Evolutionary conservation across 2,113 vertebrate genomes (phyloP).

Genomic region (Peromyscus maniculatus): DNA sequence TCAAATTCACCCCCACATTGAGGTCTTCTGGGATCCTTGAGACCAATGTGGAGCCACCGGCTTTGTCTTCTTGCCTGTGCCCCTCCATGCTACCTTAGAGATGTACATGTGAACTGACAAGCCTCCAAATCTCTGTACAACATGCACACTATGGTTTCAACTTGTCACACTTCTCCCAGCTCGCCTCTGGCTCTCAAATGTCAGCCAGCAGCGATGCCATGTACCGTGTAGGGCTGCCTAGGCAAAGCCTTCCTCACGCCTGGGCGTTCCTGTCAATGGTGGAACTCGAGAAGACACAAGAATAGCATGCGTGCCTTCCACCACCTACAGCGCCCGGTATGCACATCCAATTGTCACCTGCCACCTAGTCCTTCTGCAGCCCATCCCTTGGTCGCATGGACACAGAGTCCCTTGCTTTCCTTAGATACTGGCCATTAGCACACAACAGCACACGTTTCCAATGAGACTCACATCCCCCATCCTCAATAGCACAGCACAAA

Average conservation of each 20-base stretch:
- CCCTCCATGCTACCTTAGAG: not conserved
- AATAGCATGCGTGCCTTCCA: not conserved
- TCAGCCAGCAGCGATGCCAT: not conserved
- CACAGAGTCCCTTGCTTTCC: not conserved
- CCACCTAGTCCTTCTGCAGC: not conserved
- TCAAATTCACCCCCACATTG: not conserved
- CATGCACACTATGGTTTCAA: not conserved
- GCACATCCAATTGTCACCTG: not conserved
- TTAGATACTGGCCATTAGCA: not conserved
- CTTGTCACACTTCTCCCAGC: not conserved
- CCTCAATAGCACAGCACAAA: not conserved
- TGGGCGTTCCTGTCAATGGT: not conserved
- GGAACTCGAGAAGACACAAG: not conserved
- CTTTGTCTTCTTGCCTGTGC: not conserved
- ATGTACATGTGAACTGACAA: not conserved
- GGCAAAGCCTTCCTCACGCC: not conserved
- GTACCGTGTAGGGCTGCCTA: not conserved
- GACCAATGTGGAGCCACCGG: not conserved
- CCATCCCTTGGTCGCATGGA: not conserved
- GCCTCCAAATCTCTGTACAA: not conserved
- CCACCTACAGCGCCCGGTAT: not conserved
- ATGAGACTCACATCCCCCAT: not conserved
- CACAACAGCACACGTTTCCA: not conserved
- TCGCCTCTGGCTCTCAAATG: not conserved
- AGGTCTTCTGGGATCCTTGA: slow-evolving; percentile 20